phyloP scores from a whole-genome alignment of 2,888 invertebrate genomes.

The Leptinotarsa rubiginosa region DNA sequence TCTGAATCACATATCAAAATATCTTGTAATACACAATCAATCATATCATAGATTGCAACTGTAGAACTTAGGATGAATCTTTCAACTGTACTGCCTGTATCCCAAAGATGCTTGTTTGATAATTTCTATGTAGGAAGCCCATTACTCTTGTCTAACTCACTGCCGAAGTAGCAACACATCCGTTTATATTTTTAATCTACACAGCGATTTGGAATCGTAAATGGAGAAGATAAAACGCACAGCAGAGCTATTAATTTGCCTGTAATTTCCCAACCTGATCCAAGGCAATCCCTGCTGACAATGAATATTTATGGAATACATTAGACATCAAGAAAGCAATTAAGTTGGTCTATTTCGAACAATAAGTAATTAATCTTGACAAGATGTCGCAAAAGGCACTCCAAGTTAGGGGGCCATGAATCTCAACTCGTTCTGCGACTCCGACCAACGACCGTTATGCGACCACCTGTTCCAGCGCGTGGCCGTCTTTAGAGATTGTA shows the following conservation, averaged over 20 bases:
- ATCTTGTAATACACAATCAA: too few species aligned
- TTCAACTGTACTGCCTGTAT: too few species aligned
- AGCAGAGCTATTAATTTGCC: constrained; percentile 17
- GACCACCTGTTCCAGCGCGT: constrained; percentile 64
- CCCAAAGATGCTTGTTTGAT: too few species aligned
- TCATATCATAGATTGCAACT: too few species aligned
- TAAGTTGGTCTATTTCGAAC: constrained; percentile 57
- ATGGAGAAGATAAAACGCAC: constrained; percentile 11
- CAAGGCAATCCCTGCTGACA: constrained; percentile 33
- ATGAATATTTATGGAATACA: constrained; percentile 61
- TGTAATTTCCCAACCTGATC: constrained; percentile 26
- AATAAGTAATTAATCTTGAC: constrained; percentile 64
- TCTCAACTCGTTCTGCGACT: constrained; percentile 47
- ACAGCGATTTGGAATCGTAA: background rate
- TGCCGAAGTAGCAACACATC: background rate
- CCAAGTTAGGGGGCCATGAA: constrained; percentile 50
- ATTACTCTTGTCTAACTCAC: background rate
- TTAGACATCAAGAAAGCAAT: constrained; percentile 51
- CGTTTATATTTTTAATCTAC: constrained; percentile 12
- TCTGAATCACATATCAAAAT: too few species aligned
- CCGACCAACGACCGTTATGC: constrained; percentile 46
- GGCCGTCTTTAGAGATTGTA: constrained; percentile 62
- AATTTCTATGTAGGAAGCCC: background rate
- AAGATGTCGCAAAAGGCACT: constrained; percentile 60
- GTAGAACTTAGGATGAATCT: too few species aligned